A percentile compares a stretch with the other conserved stretches of the same genome.
Evolutionary conservation across 2,888 invertebrate genomes (phyloP).

Genomic region (Mycalesis mineus): DNA sequence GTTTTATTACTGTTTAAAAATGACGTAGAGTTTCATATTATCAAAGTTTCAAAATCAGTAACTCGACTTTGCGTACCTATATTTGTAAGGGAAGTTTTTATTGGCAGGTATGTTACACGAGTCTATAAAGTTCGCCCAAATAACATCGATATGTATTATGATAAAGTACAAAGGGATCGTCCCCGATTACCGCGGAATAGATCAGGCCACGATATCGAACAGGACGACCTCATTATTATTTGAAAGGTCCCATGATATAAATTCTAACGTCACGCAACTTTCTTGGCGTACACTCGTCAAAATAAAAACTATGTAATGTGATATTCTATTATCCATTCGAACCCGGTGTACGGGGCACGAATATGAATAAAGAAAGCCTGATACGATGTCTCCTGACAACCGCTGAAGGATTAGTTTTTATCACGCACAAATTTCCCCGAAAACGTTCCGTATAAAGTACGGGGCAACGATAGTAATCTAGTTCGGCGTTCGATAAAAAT

Average conservation of each 20-base stretch:
- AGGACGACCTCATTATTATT: conserved; percentile 72
- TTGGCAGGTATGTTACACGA: conserved; percentile 20
- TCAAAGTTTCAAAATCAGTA: no score
- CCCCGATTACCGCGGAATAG: conserved; percentile 59
- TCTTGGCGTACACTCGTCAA: conserved; percentile 68
- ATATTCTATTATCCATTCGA: conserved; percentile 51
- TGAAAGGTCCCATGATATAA: conserved; percentile 72
- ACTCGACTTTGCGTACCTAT: neutral
- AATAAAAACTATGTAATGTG: conserved; percentile 69
- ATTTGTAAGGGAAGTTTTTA: conserved; percentile 2
- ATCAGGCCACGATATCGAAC: conserved; percentile 59
- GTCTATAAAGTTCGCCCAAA: conserved; percentile 28
- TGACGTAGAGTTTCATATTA: no score
- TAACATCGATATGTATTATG: conserved; percentile 50
- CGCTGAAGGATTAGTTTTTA: conserved; percentile 63
- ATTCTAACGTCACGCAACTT: conserved; percentile 71
- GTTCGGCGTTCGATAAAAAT: conserved; percentile 55
- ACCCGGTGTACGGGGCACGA: conserved; percentile 53
- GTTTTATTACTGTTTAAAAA: no score
- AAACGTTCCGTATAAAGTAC: conserved; percentile 34
- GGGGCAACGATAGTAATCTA: conserved; percentile 44
- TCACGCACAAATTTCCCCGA: conserved; percentile 64
- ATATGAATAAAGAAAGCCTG: conserved; percentile 61
- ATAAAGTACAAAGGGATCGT: conserved; percentile 63
- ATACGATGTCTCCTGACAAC: conserved; percentile 59